Conservation (phyloP, 2,797 vertebrate species). For the Cetoscarus ocellatus region DNA sequence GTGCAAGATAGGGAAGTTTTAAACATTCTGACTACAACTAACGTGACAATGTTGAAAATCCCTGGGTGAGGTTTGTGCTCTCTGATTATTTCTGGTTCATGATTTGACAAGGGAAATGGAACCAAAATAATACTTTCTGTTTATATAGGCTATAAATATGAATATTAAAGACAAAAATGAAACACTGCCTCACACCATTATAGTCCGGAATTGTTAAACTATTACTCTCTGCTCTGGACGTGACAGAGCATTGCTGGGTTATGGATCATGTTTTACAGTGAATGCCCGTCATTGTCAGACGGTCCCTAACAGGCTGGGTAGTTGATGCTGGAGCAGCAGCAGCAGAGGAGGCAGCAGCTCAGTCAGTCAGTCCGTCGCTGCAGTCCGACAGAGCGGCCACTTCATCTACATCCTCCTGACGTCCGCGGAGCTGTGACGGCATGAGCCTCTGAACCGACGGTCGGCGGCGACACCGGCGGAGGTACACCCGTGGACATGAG, state of each 20-base stretch:
- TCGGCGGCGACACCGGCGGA: background rate
- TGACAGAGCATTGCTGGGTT: background rate
- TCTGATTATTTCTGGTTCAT: too few species aligned
- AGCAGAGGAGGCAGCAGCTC: slow-evolving; percentile 22
- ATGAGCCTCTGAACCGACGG: slow-evolving; percentile 36
- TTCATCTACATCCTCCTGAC: slow-evolving; percentile 43
- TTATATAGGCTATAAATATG: too few species aligned
- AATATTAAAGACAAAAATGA: too few species aligned
- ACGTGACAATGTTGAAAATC: too few species aligned
- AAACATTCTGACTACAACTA: too few species aligned
- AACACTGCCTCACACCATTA: too few species aligned
- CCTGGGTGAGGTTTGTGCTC: too few species aligned
- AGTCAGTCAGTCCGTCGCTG: slow-evolving; percentile 63
- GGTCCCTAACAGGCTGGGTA: slow-evolving; percentile 64
- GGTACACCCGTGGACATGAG: slow-evolving; percentile 59
- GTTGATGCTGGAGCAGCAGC: slow-evolving; percentile 51
- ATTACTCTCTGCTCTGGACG: too few species aligned
- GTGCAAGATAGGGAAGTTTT: too few species aligned
- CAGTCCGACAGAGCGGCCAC: slow-evolving; percentile 60
- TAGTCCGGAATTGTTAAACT: too few species aligned
- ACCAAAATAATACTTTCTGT: too few species aligned
- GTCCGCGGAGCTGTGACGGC: slow-evolving; percentile 35
- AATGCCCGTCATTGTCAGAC: slow-evolving; percentile 37
- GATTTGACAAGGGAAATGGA: too few species aligned
- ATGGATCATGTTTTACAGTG: background rate